A percentile compares a stretch with the other conserved stretches of the same genome.
phyloP scores from a whole-genome alignment of 2,888 invertebrate species.

The Zhuqinia jingwanae region DNA sequence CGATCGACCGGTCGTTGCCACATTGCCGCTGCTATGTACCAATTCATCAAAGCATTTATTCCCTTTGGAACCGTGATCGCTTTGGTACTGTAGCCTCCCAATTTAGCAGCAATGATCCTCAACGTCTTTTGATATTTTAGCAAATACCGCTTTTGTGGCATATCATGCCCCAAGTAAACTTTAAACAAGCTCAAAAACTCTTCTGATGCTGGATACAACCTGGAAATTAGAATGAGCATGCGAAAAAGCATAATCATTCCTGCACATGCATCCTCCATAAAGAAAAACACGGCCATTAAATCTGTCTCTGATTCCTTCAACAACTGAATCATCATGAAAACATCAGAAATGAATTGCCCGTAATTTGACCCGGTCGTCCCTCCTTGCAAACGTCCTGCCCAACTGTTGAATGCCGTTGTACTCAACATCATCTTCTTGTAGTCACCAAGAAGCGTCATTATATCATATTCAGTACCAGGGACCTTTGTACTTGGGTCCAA shows the following conservation, averaged over 20 bases:
- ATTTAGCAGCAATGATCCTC: conserved; percentile 65
- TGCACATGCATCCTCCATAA: conserved; percentile 13
- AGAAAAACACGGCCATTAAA: conserved; percentile 64
- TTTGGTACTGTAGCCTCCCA: conserved; percentile 69
- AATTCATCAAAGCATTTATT: conserved; percentile 62
- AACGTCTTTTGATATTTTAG: conserved; percentile 52
- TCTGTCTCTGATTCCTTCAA: conserved; percentile 73
- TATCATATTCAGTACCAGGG: conserved; percentile 64
- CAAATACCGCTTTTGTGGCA: conserved; percentile 46
- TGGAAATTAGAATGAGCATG: conserved; percentile 69
- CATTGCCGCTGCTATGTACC: conserved; percentile 72
- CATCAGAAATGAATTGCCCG: conserved; percentile 68
- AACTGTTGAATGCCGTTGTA: conserved; percentile 57
- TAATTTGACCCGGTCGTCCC: conserved; percentile 67
- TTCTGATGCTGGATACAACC: conserved; percentile 60
- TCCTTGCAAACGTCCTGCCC: conserved; percentile 56
- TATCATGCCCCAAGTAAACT: conserved; percentile 52
- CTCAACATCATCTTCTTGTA: conserved; percentile 65
- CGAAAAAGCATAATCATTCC: conserved; percentile 13
- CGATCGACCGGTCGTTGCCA: conserved; percentile 69
- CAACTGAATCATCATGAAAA: conserved; percentile 71
- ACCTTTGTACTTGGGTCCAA: conserved; percentile 42
- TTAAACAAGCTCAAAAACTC: conserved; percentile 59
- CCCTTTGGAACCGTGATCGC: conserved; percentile 60
- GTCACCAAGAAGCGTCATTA: conserved; percentile 52